A percentile compares a stretch with the other conserved stretches of the same genome.
These are phyloP conservation scores for Nestor notabilis DNA, from an alignment of 2,113 vertebrate genomes.

Conservation along the genomic window DNA sequence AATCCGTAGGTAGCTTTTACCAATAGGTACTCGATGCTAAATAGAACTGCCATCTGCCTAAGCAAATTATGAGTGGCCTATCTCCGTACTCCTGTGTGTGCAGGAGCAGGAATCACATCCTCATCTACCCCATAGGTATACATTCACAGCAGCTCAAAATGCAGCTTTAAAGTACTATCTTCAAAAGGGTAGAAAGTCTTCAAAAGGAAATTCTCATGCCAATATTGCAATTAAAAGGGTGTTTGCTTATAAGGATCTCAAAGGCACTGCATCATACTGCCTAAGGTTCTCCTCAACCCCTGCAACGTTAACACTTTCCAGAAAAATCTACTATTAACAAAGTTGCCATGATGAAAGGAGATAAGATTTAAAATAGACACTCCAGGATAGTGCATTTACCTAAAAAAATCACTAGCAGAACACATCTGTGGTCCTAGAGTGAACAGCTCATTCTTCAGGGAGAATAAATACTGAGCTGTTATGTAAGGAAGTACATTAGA, in stretches of 20 bases:
- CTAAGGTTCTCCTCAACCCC: not conserved
- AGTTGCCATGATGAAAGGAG: not conserved
- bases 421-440: not conserved
- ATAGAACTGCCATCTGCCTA: not conserved
- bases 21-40: not conserved
- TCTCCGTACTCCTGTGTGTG: not conserved
- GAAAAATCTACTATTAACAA: conserved; percentile 1
- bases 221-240: not conserved
- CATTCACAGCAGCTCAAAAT: not conserved
- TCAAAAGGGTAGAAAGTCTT: not conserved
- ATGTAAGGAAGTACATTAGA: conserved; percentile 26
- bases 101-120: not conserved
- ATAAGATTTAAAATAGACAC: not conserved
- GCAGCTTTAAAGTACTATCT: not conserved
- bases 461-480: conserved; percentile 27
- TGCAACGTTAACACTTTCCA: not conserved
- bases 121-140: not conserved
- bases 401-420: not conserved
- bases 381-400: not conserved
- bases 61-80: not conserved
- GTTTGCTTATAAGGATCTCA: not conserved
- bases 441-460: conserved; percentile 7
- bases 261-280: not conserved
- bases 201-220: not conserved
- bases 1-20: not conserved